Base-by-base conservation (phyloP, 2,888 invertebrate species). In the Ommatoiulus sabulosus region DNA sequence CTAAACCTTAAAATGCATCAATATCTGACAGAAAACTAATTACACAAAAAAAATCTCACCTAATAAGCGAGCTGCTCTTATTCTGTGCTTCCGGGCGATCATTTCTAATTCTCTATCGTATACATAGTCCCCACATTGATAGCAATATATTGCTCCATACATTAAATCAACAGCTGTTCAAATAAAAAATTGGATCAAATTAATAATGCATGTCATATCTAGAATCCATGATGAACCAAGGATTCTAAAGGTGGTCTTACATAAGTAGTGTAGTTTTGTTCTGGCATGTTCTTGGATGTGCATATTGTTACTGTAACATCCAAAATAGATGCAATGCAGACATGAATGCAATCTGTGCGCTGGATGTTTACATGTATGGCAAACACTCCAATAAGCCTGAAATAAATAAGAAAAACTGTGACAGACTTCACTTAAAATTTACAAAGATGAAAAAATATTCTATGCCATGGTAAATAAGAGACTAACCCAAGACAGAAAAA, bases 111-210 rank as follows among this genome's bases (percentile, higher is more conserved):
- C 96, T 89, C 94, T 93, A 92, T 97, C 97, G 93, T 98, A 98
- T 87, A 98, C 96, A 92, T 97, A 99, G 93, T 99, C 98, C 90
- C 95, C 95, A 92, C 99, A 99, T 91, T 95, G 95, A 92, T 96
- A 95, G 93, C 99, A 99, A 93, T 96, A 96, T 12, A 99, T 94
- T 92, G 97, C 96, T 85, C 98, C 98, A 93, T 97, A 97, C 88
- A 95, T 95, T 87, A 98, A 93, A 92, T 99, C 98, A 91, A 98
- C 94, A 89, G 97, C 96, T 94, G 91, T 1, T 92, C 92, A 89
- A 89, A 90, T 48, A 43, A 89, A 90, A 57, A 57, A 57, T 15
- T 15, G 17, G 63, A 91, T 7, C 57, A 15, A 17, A 17, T 4
- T 17, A 57, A 17, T 10, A 57, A 15, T 57, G 57, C 57, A 17